Evolutionary conservation across 2,113 vertebrate species (phyloP).

Genomic region (Amphiprion ocellaris): DNA sequence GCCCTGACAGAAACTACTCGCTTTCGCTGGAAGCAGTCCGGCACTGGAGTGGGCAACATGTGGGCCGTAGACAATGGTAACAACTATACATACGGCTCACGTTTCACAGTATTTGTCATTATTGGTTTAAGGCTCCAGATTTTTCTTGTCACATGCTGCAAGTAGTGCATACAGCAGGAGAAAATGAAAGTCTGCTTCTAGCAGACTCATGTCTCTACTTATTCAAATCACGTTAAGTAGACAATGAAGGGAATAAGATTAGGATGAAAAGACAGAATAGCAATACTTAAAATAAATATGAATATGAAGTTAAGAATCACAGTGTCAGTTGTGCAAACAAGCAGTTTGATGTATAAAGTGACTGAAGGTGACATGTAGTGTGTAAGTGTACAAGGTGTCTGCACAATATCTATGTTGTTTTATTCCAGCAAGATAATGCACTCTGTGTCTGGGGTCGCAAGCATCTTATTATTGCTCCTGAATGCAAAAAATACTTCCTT

Average conservation of each 20-base stretch:
- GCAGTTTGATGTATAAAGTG: too few relatives aligned
- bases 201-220: neutral
- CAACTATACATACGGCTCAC: conserved; percentile 27
- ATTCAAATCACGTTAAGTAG: too few relatives aligned
- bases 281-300: neutral
- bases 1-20: conserved; percentile 92
- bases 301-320: neutral
- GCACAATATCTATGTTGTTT: neutral
- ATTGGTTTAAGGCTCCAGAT: neutral
- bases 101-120: neutral
- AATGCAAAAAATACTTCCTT: neutral
- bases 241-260: too few relatives aligned
- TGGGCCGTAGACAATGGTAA: conserved; percentile 98
- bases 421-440: neutral
- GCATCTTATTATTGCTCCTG: neutral
- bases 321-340: too few relatives aligned
- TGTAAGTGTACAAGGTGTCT: neutral
- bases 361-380: too few relatives aligned
- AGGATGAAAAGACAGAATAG: too few relatives aligned
- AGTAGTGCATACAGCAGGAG: too few relatives aligned
- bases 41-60: conserved; percentile 91
- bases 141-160: neutral
- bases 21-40: conserved; percentile 95
- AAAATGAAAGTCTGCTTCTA: too few relatives aligned
- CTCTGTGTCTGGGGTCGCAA: neutral